phyloP scores from a whole-genome alignment of 1,140 invertebrate genomes.

The Tribolium madens region DNA sequence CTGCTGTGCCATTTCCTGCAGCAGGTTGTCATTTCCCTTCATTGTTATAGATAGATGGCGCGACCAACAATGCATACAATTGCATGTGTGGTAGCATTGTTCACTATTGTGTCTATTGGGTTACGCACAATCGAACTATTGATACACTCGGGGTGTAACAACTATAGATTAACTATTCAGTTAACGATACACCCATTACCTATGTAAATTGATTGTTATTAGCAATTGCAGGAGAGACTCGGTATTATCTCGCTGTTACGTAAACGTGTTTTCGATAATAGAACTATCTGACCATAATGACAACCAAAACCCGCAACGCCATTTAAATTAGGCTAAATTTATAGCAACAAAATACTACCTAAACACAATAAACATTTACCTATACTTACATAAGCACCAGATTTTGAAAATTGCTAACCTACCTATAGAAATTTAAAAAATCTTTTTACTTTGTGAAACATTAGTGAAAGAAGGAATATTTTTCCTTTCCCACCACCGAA shows the following conservation, averaged over 20 bases:
- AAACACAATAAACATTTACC: too few relatives aligned
- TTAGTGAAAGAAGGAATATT: too few relatives aligned
- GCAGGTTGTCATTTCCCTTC: constrained; percentile 59
- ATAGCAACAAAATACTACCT: too few relatives aligned
- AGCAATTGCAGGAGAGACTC: constrained; percentile 36
- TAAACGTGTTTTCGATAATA: background rate
- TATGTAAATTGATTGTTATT: constrained; percentile 62
- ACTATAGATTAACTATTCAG: constrained; percentile 63
- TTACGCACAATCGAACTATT: constrained; percentile 57
- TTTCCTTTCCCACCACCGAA: too few relatives aligned
- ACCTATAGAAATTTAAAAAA: too few relatives aligned
- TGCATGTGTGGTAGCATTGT: constrained; percentile 61
- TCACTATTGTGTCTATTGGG: constrained; percentile 58
- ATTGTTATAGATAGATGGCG: constrained; percentile 61
- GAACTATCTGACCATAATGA: background rate
- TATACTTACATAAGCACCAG: too few relatives aligned
- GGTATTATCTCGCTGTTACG: constrained; percentile 26
- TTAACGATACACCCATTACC: constrained; percentile 62
- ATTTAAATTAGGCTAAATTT: too few relatives aligned
- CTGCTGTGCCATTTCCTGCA: constrained; percentile 56
- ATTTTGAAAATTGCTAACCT: too few relatives aligned
- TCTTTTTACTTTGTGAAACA: too few relatives aligned
- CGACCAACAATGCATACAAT: constrained; percentile 61
- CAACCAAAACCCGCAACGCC: background rate
- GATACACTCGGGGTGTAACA: constrained; percentile 61